These are phyloP conservation scores for Lomographa bimaculata DNA, from an alignment of 2,888 invertebrate species.

Conservation along the genomic window DNA sequence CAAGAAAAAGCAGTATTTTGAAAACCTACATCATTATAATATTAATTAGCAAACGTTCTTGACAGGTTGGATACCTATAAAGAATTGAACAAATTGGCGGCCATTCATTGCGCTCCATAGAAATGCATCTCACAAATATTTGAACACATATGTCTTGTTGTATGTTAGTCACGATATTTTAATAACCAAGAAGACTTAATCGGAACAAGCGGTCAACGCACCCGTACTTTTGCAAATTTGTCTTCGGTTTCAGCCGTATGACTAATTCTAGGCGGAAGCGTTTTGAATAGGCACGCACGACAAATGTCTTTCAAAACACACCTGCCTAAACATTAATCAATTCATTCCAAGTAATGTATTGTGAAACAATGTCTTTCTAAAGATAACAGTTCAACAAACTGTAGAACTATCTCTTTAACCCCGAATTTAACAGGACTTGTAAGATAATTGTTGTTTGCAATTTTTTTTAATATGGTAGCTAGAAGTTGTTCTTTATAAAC, in stretches of 20 bases:
- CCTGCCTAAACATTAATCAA: conserved; percentile 44
- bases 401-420: no score
- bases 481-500: no score
- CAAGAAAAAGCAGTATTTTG: conserved; percentile 2
- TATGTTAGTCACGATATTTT: conserved; percentile 36
- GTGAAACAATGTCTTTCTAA: conserved; percentile 19
- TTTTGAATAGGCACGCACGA: conserved; percentile 39
- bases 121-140: conserved; percentile 18
- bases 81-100: conserved; percentile 18
- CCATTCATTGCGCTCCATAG: conserved; percentile 10
- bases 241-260: conserved; percentile 47
- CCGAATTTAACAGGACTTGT: no score
- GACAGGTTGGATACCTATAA: conserved; percentile 12
- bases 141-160: conserved; percentile 5
- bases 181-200: conserved; percentile 30
- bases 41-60: conserved; percentile 4
- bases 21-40: conserved; percentile 6
- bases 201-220: conserved; percentile 45
- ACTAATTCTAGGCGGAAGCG: conserved; percentile 52
- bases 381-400: conserved; percentile 16
- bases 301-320: conserved; percentile 37
- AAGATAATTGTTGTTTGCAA: no score
- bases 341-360: conserved; percentile 18
- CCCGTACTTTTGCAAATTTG: conserved; percentile 40
- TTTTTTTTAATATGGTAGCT: no score